These are phyloP conservation scores for Acleris literana DNA, from an alignment of 2,888 invertebrate species.

Conservation along the genomic window DNA sequence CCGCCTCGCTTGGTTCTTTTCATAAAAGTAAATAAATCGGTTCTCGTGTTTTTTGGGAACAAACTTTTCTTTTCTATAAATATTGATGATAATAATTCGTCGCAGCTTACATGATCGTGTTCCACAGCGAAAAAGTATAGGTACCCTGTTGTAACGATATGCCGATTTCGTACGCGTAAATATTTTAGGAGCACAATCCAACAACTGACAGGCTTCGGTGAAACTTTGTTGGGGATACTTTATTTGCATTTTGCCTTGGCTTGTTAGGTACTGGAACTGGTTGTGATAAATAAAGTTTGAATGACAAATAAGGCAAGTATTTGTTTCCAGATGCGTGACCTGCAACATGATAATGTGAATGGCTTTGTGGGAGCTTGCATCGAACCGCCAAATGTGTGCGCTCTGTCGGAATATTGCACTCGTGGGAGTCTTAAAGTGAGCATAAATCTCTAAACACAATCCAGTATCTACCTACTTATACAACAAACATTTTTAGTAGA, in stretches of 20 bases:
- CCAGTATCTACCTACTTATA: too few relatives aligned
- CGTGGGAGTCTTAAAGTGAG: constrained; percentile 94
- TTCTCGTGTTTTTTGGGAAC: too few relatives aligned
- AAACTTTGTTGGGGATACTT: constrained; percentile 6
- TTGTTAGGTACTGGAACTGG: background rate
- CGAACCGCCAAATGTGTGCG: constrained; percentile 94
- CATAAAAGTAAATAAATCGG: too few relatives aligned
- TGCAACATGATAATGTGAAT: constrained; percentile 95
- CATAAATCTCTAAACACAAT: too few relatives aligned
- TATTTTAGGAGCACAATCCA: background rate
- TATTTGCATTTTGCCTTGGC: constrained; percentile 7
- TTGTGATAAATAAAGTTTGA: constrained; percentile 2
- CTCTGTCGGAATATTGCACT: constrained; percentile 94
- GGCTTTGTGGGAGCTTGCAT: constrained; percentile 96
- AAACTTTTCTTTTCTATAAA: too few relatives aligned
- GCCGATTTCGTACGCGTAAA: background rate
- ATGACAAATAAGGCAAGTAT: background rate
- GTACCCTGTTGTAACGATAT: background rate
- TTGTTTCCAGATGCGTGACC: constrained; percentile 89
- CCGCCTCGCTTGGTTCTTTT: too few relatives aligned
- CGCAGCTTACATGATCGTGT: background rate
- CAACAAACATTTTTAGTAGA: too few relatives aligned
- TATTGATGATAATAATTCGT: too few relatives aligned
- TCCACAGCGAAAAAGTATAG: background rate
- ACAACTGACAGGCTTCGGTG: background rate